phyloP scores from a whole-genome alignment of 2,888 invertebrate species.

The Ctenicera cuprea region DNA sequence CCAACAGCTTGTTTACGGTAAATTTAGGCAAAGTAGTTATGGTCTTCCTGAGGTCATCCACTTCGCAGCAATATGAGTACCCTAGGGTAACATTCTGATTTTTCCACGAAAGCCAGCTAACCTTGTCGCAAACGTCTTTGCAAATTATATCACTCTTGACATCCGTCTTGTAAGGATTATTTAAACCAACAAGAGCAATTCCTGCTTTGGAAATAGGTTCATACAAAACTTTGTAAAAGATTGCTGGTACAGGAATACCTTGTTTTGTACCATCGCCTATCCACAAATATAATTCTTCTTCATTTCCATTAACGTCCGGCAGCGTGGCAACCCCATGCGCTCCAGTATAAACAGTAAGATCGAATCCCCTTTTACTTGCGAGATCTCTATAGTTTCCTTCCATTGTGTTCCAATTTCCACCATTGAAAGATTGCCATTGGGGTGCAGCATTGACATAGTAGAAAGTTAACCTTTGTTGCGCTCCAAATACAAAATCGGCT shows the following conservation, averaged over 20 bases:
- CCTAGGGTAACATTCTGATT: conserved; percentile 74
- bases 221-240: conserved; percentile 78
- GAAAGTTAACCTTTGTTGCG: conserved; percentile 77
- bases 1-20: conserved; percentile 71
- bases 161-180: conserved; percentile 75
- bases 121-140: conserved; percentile 74
- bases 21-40: conserved; percentile 76
- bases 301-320: conserved; percentile 69
- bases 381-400: conserved; percentile 73
- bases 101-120: conserved; percentile 77
- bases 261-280: conserved; percentile 58
- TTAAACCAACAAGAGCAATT: conserved; percentile 78
- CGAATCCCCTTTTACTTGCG: conserved; percentile 67
- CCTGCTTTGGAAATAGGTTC: conserved; percentile 74
- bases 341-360: conserved; percentile 76
- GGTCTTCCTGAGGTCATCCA: conserved; percentile 75
- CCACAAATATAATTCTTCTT: conserved; percentile 65
- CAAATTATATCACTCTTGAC: conserved; percentile 61
- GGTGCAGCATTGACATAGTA: conserved; percentile 81
- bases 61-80: conserved; percentile 78
- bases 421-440: conserved; percentile 81
- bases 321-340: conserved; percentile 77
- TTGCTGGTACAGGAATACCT: conserved; percentile 74
- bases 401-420: conserved; percentile 75
- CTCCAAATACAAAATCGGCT: conserved; percentile 78